phyloP scores from a whole-genome alignment of 2,888 invertebrate genomes.

The Myathropa florea region DNA sequence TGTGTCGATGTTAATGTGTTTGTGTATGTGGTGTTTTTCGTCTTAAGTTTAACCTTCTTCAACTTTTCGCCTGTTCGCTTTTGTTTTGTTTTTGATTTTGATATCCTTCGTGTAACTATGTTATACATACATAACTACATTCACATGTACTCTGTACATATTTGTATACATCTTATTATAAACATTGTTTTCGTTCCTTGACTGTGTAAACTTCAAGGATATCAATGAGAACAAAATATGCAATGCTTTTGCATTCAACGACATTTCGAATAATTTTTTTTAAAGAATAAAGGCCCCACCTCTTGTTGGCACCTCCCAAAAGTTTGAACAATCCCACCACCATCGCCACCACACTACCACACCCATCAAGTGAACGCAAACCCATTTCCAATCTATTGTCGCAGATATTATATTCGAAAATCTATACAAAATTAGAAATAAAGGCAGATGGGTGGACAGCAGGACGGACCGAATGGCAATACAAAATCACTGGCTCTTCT shows the following conservation, averaged over 20 bases:
- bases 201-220: slow-evolving; percentile 22
- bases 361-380: slow-evolving; percentile 5
- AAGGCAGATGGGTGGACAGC: slow-evolving; percentile 26
- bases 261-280: slow-evolving; percentile 51
- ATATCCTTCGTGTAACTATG: slow-evolving; percentile 60
- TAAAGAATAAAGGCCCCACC: slow-evolving; percentile 28
- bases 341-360: background rate
- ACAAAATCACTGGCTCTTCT: slow-evolving; percentile 41
- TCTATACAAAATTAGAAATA: slow-evolving; percentile 48
- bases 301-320: slow-evolving; percentile 1
- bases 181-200: slow-evolving; percentile 16
- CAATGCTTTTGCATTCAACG: slow-evolving; percentile 60
- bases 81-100: slow-evolving; percentile 62
- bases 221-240: slow-evolving; percentile 38
- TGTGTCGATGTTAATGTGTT: background rate
- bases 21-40: slow-evolving; percentile 50
- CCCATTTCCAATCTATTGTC: slow-evolving; percentile 52
- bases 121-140: too few species aligned
- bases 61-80: slow-evolving; percentile 63
- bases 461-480: slow-evolving; percentile 18
- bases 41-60: slow-evolving; percentile 70
- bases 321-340: background rate
- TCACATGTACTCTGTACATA: background rate
- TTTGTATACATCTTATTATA: background rate
- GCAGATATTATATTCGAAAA: slow-evolving; percentile 48